phyloP scores from a whole-genome alignment of 2,888 invertebrate genomes.

The Lypha dubia region DNA sequence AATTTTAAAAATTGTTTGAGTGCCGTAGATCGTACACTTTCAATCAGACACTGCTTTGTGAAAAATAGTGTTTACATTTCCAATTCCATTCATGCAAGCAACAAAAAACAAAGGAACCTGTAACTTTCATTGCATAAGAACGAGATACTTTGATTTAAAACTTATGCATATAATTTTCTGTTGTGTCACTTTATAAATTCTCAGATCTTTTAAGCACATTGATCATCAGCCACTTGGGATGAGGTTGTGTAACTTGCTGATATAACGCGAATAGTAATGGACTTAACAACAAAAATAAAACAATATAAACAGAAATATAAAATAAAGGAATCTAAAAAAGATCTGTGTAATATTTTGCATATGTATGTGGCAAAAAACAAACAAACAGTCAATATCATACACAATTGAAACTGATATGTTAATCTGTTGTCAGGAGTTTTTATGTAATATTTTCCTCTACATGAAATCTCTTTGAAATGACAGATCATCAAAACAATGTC shows the following conservation, averaged over 20 bases:
- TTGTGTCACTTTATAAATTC: constrained; percentile 82
- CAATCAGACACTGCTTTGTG: neutral
- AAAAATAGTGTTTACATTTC: constrained; percentile 28
- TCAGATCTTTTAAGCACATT: constrained; percentile 64
- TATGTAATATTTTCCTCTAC: constrained; percentile 21
- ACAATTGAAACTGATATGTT: constrained; percentile 80
- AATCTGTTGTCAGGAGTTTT: constrained; percentile 79
- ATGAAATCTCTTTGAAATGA: constrained; percentile 66
- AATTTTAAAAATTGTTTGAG: neutral
- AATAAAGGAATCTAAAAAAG: constrained; percentile 2
- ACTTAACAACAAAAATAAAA: constrained; percentile 16
- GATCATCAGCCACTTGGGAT: constrained; percentile 48
- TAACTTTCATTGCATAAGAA: constrained; percentile 47
- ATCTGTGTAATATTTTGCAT: constrained; percentile 71
- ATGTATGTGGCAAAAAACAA: constrained; percentile 54
- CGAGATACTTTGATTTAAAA: constrained; percentile 47
- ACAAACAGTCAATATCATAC: constrained; percentile 65
- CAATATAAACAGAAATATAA: neutral
- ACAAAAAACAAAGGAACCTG: constrained; percentile 44
- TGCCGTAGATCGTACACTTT: constrained; percentile 42
- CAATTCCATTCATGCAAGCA: constrained; percentile 35
- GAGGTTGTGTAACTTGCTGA: constrained; percentile 31
- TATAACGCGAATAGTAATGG: constrained; percentile 58
- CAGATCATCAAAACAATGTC: constrained; percentile 69
- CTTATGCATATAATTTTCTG: constrained; percentile 59